Conservation (phyloP, 2,797 vertebrate genomes). For the Aldrovandia affinis region DNA sequence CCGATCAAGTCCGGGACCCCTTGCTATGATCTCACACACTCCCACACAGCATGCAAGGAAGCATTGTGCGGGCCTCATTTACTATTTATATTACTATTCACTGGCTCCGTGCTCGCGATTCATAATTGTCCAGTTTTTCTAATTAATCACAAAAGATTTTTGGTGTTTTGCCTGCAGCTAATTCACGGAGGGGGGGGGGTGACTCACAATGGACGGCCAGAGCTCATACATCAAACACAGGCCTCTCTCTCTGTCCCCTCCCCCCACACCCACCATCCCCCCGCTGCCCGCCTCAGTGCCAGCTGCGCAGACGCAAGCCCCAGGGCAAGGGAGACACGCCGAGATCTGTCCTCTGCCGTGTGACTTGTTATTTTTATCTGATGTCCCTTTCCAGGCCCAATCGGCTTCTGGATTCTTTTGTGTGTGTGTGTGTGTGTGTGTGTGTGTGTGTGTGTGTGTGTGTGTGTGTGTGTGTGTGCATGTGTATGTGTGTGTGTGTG, state of each 20-base stretch:
- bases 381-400: slow-evolving; percentile 76
- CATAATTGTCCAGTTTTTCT: slow-evolving; percentile 89
- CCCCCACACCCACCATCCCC: slow-evolving; percentile 13
- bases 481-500: not conserved
- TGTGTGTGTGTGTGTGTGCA: not conserved
- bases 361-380: slow-evolving; percentile 91
- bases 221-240: slow-evolving; percentile 85
- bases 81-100: slow-evolving; percentile 80
- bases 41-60: slow-evolving; percentile 55
- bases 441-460: slow-evolving; percentile 5
- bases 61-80: slow-evolving; percentile 77
- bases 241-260: slow-evolving; percentile 65
- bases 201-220: slow-evolving; percentile 83
- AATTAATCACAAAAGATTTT: slow-evolving; percentile 93
- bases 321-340: slow-evolving; percentile 73
- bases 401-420: slow-evolving; percentile 56
- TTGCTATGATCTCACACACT: slow-evolving; percentile 66
- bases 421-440: slow-evolving; percentile 2
- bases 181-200: slow-evolving; percentile 65
- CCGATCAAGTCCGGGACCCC: slow-evolving; percentile 52
- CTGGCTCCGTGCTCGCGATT: slow-evolving; percentile 81
- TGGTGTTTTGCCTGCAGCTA: slow-evolving; percentile 83
- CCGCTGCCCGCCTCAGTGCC: slow-evolving; percentile 37
- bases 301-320: slow-evolving; percentile 72
- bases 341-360: slow-evolving; percentile 78